Base-by-base conservation (phyloP, 2,113 vertebrate species). In the Eretmodus cyanostictus region DNA sequence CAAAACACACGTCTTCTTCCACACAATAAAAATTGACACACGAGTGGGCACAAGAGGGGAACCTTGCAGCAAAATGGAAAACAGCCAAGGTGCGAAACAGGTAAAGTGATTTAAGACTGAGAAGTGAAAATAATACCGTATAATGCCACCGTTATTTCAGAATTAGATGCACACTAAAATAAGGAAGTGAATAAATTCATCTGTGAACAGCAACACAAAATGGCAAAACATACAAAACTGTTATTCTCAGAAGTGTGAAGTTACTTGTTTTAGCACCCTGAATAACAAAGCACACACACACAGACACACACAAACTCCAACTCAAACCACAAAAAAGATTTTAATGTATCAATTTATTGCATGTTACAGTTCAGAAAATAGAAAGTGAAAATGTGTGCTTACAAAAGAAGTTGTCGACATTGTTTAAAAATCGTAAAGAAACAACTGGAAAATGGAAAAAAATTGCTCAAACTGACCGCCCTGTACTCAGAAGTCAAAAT, bases 361-460 rank as follows among this genome's bases (percentile, higher is more conserved):
- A 97, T 97, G 97, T 98, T 95, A 97, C 96, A 96, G 96, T 97
- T 98, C 97, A 98, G 96, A 97, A 97, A 97, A 97, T 97, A 97
- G 94, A 97, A 97, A 97, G 93, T 96, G 96, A 95, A 96, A 95
- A 94, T 93, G 94, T 94, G 94, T 94, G 92, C 86, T 95, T 95
- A 95, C 84, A 95, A 96, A 96, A 94, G 83, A 95, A 93, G 91
- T 90, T 78, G 85, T 87, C 11, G 6, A 88, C 78, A 92, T 89
- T 68, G 86, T 94, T 88, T 85, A 83, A 80, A 91, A 85, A 94
- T 93, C 89, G 95, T 96, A 96, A 96, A 95, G 91, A 96, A 91
- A 93, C 31, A 61, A 73, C 29, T 81, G 24, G 59, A 27, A 86
- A 88, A 92, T 90, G 87, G 80, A 82, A 85, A 59, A 59, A 85